Evolutionary conservation across 1,140 invertebrate genomes (phyloP), one percentile per base, ranked within the genome.

Genomic region (Bilobella aurantiaca): DNA sequence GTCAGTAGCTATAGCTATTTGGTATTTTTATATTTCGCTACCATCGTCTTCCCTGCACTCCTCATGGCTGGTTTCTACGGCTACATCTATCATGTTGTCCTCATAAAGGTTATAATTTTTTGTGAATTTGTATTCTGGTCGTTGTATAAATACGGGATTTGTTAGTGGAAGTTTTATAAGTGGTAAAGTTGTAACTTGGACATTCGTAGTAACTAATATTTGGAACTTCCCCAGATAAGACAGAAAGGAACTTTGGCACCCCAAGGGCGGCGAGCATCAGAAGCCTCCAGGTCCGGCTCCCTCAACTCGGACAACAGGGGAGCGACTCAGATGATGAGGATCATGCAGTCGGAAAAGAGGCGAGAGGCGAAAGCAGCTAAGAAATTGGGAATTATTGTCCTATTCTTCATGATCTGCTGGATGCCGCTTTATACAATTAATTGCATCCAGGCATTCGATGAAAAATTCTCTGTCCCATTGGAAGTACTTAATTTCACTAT

Each of bases 1-100:
- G 88, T 92, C 27, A 92, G 92, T 88, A 86, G 90, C 76, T 90
- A 90, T 76, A 81, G 89, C 75, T 93, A 90, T 75, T 82, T 93
- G 31, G 85, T 91, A 8, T 93, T 93, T 78, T 81, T 92, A 0
- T 93, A 90, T 76, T 88, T 92, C 73, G 85, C 86, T 1, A 93
- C 90, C 3, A 93, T 93, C 65, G 86, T 93, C 34, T 87, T 88
- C 21, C 91, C 91, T 0, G 87, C 87, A 0, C 75, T 92, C 2
- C 75, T 93, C 14, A 83, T 94, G 75, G 84, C 86, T 14, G 86
- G 83, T n/a, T 91, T 90, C 76, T 94, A 94, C 77, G 84, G 86
- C 34, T 87, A 90, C 74, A 93, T 94, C 63, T 93, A 93, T 74
- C 80, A 83, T 28, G 89, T 93, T 2, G 88, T 93, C 8, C 8